Evolutionary conservation across 2,888 invertebrate genomes (phyloP).

Genomic region (Polymixis flavicincta): DNA sequence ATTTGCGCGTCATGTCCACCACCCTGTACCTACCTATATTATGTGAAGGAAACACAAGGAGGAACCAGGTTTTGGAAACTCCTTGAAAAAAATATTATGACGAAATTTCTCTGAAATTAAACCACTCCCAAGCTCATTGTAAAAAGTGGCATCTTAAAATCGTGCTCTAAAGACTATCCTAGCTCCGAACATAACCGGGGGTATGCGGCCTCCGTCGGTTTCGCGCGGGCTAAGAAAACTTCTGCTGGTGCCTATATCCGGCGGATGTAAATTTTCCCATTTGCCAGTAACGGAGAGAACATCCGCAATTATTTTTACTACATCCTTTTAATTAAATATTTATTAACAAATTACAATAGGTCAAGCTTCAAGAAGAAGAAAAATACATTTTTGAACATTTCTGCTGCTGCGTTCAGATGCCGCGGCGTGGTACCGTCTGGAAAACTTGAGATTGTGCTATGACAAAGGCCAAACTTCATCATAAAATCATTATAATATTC

Average conservation of each 20-base stretch:
- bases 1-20: no score
- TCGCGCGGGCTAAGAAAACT: conserved; percentile 85
- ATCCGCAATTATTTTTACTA: conserved; percentile 79
- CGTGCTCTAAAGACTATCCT: conserved; percentile 47
- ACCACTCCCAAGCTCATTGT: conserved; percentile 11
- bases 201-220: conserved; percentile 78
- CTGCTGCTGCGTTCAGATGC: neutral
- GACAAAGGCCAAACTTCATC: neutral
- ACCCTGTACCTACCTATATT: no score
- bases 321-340: neutral
- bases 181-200: conserved; percentile 67
- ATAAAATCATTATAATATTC: conserved; percentile 11
- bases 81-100: neutral
- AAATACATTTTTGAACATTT: neutral
- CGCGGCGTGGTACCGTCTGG: neutral
- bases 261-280: conserved; percentile 84
- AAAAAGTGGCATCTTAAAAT: conserved; percentile 44
- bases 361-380: neutral
- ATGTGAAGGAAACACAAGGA: neutral
- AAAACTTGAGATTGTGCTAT: neutral
- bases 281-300: conserved; percentile 79
- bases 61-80: neutral
- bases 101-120: neutral
- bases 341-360: neutral
- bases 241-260: conserved; percentile 81